These are phyloP conservation scores for Pangasius macronema DNA, from an alignment of 2,797 vertebrate species.

Conservation along the genomic window DNA sequence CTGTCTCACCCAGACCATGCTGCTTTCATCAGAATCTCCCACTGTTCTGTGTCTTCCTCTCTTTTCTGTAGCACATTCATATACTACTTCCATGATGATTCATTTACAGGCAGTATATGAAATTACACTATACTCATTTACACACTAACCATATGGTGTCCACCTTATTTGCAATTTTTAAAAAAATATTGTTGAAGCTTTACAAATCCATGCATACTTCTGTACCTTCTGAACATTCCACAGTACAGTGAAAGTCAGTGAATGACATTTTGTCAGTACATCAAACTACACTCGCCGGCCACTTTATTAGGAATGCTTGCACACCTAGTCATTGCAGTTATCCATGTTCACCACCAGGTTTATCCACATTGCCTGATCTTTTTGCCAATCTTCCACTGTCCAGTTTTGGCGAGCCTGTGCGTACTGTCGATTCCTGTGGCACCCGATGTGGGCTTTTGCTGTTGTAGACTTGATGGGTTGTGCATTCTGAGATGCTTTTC, in stretches of 20 bases:
- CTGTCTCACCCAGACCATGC: conserved; percentile 49
- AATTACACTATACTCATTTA: conserved; percentile 19
- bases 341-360: too few relatives aligned
- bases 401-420: neutral
- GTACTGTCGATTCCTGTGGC: neutral
- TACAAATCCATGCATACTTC: neutral
- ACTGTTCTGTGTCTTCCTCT: conserved; percentile 29
- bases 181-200: neutral
- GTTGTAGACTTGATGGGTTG: neutral
- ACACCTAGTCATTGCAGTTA: neutral
- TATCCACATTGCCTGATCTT: neutral
- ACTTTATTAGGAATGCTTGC: neutral
- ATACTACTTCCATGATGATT: conserved; percentile 21
- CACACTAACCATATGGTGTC: conserved; percentile 7
- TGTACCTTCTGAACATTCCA: neutral
- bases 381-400: neutral
- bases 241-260: neutral
- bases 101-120: neutral
- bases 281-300: neutral
- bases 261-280: neutral
- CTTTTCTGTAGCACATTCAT: conserved; percentile 3
- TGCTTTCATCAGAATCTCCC: conserved; percentile 47
- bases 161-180: neutral
- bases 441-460: neutral
- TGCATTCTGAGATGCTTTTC: neutral